Conservation (phyloP, 2,797 vertebrate genomes). For the Microcaecilia unicolor region DNA sequence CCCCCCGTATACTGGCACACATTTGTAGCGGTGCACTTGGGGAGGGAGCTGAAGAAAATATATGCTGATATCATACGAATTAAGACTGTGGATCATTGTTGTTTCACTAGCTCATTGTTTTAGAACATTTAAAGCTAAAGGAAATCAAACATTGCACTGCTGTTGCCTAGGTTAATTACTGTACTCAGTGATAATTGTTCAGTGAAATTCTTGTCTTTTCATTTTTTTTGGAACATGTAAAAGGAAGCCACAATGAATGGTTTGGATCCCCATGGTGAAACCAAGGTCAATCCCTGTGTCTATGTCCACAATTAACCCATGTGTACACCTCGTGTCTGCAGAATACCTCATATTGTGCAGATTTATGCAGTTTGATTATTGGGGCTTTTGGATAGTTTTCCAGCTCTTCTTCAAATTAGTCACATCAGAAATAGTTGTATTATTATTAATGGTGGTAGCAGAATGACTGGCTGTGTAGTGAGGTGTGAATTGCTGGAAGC, state of each 20-base stretch:
- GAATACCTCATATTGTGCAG: no score
- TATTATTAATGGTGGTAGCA: no score
- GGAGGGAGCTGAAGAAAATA: constrained; percentile 12
- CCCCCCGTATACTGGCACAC: constrained; percentile 17
- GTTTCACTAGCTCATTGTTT: constrained; percentile 23
- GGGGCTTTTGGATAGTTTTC: no score
- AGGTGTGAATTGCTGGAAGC: no score
- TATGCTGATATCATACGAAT: constrained; percentile 22
- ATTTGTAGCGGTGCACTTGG: constrained; percentile 12
- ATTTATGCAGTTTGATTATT: no score
- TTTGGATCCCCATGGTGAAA: background rate
- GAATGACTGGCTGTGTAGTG: no score
- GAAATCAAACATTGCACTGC: constrained; percentile 39
- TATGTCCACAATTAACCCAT: background rate
- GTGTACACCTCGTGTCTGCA: no score
- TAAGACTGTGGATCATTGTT: constrained; percentile 27
- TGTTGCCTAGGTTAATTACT: constrained; percentile 32
- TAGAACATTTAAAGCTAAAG: constrained; percentile 29
- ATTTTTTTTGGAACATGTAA: no score
- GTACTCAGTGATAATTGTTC: no score
- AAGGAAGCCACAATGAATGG: background rate
- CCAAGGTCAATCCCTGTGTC: background rate
- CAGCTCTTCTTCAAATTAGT: no score
- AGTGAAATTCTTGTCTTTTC: no score
- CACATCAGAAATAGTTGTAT: no score